phyloP scores from a whole-genome alignment of 2,797 vertebrate species.

The Sebastolobus altivelis region DNA sequence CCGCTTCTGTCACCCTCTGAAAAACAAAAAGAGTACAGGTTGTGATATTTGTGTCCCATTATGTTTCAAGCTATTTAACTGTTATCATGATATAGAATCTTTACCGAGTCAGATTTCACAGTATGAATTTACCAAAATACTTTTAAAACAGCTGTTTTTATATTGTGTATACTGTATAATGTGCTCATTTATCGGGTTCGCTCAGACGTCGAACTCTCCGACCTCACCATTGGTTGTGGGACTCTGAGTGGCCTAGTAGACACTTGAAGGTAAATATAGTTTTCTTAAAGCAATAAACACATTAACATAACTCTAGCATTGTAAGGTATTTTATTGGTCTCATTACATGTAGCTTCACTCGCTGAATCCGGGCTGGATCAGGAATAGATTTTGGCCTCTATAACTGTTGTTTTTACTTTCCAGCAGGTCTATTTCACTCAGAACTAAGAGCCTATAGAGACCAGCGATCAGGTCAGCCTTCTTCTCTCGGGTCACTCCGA shows the following conservation, averaged over 20 bases:
- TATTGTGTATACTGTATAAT: conserved; percentile 81
- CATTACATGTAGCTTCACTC: conserved; percentile 77
- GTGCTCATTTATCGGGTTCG: conserved; percentile 80
- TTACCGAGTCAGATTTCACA: conserved; percentile 63
- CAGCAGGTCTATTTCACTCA: conserved; percentile 50
- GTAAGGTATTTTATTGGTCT: conserved; percentile 77
- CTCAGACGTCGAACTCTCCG: conserved; percentile 79
- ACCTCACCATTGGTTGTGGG: conserved; percentile 78
- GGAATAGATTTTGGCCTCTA: conserved; percentile 66
- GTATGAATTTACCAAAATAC: conserved; percentile 80
- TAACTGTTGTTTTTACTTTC: conserved; percentile 40
- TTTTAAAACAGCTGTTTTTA: conserved; percentile 86
- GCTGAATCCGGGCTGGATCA: conserved; percentile 66
- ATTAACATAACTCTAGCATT: conserved; percentile 76
- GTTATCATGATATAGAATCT: conserved; percentile 77
- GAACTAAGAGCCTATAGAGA: conserved; percentile 46
- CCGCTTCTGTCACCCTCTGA: conserved; percentile 65
- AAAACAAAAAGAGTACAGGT: conserved; percentile 58
- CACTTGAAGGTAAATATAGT: conserved; percentile 83
- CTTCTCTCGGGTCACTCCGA: conserved; percentile 23
- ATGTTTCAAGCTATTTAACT: conserved; percentile 75
- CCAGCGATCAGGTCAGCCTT: conserved; percentile 61
- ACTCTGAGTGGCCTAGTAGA: conserved; percentile 82
- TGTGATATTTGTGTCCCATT: conserved; percentile 73
- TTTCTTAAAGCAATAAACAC: conserved; percentile 88